Conservation (phyloP, 2,888 invertebrate species). For the Tromatobia lineatoria region DNA sequence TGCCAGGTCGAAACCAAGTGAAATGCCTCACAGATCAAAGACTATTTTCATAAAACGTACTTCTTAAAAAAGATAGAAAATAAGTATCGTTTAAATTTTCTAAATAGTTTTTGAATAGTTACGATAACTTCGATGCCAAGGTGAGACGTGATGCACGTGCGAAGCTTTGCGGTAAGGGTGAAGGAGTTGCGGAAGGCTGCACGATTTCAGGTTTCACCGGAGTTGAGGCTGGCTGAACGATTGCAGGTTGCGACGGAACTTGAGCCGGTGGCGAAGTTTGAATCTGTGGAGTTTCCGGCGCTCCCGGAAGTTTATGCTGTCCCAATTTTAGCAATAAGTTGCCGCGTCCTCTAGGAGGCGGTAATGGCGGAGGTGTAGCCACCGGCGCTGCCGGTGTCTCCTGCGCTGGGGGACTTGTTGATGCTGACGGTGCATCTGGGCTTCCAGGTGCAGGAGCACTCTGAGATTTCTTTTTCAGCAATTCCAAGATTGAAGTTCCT, state of each 20-base stretch:
- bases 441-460: background rate
- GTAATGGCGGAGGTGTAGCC: background rate
- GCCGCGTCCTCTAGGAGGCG: constrained; percentile 35
- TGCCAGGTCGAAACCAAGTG: too few species aligned
- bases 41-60: too few species aligned
- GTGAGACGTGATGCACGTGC: constrained; percentile 52
- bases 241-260: background rate
- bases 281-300: background rate
- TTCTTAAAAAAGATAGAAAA: too few species aligned
- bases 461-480: constrained; percentile 47
- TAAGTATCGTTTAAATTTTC: background rate
- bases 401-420: background rate
- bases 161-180: constrained; percentile 28
- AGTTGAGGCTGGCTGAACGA: constrained; percentile 10
- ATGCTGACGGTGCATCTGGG: background rate
- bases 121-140: constrained; percentile 45
- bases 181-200: background rate
- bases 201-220: constrained; percentile 12
- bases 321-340: background rate
- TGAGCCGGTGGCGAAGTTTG: background rate
- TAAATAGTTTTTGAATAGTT: background rate
- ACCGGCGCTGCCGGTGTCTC: background rate
- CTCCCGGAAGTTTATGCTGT: background rate
- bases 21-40: too few species aligned
- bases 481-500: constrained; percentile 29